Conservation (phyloP, 2,113 vertebrate genomes). For the Ochotona curzoniae region DNA sequence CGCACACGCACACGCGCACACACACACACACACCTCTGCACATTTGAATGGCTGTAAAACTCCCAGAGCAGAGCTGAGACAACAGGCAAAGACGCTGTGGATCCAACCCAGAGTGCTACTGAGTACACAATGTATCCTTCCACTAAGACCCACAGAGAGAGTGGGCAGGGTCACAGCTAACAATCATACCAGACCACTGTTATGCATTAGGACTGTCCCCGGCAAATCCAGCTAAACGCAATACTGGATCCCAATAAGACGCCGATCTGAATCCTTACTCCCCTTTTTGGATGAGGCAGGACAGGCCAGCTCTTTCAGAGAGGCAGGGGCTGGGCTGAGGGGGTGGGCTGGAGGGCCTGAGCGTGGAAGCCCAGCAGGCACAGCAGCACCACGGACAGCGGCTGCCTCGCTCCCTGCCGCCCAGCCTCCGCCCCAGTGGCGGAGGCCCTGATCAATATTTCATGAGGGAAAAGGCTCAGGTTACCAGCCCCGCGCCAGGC, state of each 20-base stretch:
- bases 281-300: background rate
- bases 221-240: background rate
- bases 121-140: background rate
- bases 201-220: background rate
- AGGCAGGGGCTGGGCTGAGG: background rate
- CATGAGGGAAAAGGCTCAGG: conserved; percentile 66
- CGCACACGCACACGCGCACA: background rate
- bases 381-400: conserved; percentile 79
- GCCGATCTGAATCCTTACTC: background rate
- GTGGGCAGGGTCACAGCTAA: background rate
- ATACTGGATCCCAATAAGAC: background rate
- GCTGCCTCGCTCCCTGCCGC: background rate
- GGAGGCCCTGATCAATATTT: conserved; percentile 69
- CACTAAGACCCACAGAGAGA: background rate
- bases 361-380: background rate
- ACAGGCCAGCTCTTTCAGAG: background rate
- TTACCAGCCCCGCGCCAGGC: conserved; percentile 60
- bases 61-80: background rate
- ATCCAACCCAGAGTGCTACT: background rate
- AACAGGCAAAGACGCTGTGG: background rate
- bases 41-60: background rate
- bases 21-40: background rate
- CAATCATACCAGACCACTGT: background rate
- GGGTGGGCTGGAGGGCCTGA: background rate
- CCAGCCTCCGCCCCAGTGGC: conserved; percentile 39